Base-by-base conservation (phyloP, 2,888 invertebrate species). In the Zaprionus obscuricornis region DNA sequence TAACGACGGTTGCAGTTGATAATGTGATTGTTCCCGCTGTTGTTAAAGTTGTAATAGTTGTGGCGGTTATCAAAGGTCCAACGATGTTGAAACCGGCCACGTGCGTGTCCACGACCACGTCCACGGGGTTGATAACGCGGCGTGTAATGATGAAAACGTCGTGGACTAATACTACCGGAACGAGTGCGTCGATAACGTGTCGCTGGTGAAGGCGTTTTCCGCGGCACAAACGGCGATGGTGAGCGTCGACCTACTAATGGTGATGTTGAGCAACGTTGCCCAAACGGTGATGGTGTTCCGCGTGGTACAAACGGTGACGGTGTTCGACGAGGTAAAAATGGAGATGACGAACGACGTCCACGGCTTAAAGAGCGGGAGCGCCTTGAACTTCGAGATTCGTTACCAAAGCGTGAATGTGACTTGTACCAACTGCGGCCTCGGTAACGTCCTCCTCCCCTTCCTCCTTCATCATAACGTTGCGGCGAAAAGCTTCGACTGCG, bases 191-290 rank as follows among this genome's bases (percentile, higher is more conserved):
- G 51, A 43, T 58, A 64, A 5, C 65, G 65, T 1, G 42, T 7
- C 1, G 33, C 29, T 1, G 65, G 65, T 2, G 75, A 74, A 1
- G 73, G 73, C 1, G 75, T 70, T 13, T 77, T 75, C 4, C 75
- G 92, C 31, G 95, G 92, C 46, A 94, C 94, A 51, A 86, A 87
- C 0, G 87, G 87, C 2, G 87, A 83, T 10, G 82, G 71, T 1
- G 74, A 68, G 6, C 93, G 91, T 50, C 94, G 92, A 37, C 42
- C 36, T 10, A 59, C 42, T 10, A 90, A 88, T 34, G 87, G 91
- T 1, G 90, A 89, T 1, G 78, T 71, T 11, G 84, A n/a, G n/a
- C n/a, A n/a, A n/a, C n/a, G 92, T 39, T 40, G 39, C 11, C 57
- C 42, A 11, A 90, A 88, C 34, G 87, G 91, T 1, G 90, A 89